Base-by-base conservation (phyloP, 2,113 vertebrate genomes). In the Tangachromis dhanisi region DNA sequence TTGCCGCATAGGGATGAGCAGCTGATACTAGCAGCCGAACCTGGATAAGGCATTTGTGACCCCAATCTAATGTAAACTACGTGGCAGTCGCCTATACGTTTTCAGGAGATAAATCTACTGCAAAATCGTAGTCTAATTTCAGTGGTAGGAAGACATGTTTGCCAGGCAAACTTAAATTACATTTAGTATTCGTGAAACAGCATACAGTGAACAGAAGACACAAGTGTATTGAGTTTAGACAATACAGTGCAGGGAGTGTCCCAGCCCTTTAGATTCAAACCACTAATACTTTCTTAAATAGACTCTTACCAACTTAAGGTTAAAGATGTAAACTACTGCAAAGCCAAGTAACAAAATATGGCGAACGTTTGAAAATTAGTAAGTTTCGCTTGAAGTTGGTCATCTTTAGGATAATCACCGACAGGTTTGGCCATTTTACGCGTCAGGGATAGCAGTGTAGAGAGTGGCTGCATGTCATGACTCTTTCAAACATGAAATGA, bases 151-250 rank as follows among this genome's bases (percentile, higher is more conserved):
- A 51, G 45, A 9, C 33, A 83, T 45, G n/a, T 61, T 73, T 35
- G 19, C 81, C 12, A 33, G 55, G 59, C 21, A 82, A 51, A 54
- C 35, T 9, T 17, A 31, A 63, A 85, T 85, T 24, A 73, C 3
- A 6, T 51, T 51, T 71, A 81, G 81, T 79, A 81, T 89, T 90
- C 54, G 40, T 90, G 81, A 83, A 88, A 84, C 54, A 59, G 83
- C 83, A 26, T 86, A 84, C 21, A 83, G 53, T 86, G 78, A 78
- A 82, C 31, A 38, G 21, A 29, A 26, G 85, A 85, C 21, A 90
- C 83, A 31, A 54, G 66, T 83, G 88, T 86, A 81, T 90, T 31
- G 47, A 57, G 80, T 86, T 90, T 73, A 45, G 84, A 49, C 68
- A 8, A 31, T 38, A 31, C 26, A 31, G 24, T 51, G 16, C 45